Conservation (phyloP, 2,888 invertebrate species). For the Lithophane socia region DNA sequence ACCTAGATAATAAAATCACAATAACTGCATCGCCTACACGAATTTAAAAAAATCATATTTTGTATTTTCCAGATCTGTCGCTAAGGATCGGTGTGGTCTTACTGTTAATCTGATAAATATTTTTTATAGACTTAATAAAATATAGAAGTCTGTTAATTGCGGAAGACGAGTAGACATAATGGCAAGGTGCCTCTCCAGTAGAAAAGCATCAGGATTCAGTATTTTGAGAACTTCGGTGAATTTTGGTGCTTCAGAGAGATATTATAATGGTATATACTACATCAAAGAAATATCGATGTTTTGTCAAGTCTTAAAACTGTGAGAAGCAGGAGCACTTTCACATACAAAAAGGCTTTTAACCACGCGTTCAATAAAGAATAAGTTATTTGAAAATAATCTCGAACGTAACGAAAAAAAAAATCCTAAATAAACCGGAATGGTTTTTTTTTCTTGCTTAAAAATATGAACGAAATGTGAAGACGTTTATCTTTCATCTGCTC, state of each 20-base stretch:
- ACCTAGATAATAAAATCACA: slow-evolving; percentile 34
- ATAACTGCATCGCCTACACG: slow-evolving; percentile 44
- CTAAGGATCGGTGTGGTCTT: background rate
- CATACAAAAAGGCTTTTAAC: no score
- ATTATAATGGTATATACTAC: background rate
- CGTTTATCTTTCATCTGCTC: background rate
- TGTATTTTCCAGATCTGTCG: slow-evolving; percentile 21
- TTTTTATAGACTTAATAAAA: slow-evolving; percentile 49
- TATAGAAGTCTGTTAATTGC: slow-evolving; percentile 38
- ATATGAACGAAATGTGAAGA: background rate
- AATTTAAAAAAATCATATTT: background rate
- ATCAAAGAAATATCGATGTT: no score
- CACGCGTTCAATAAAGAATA: no score
- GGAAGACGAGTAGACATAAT: slow-evolving; percentile 30
- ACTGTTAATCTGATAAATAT: slow-evolving; percentile 18
- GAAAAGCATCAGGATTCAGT: slow-evolving; percentile 2
- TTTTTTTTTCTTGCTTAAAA: background rate
- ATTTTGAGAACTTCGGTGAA: no score
- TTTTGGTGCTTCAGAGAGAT: no score
- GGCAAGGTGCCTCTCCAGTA: background rate
- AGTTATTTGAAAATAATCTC: no score
- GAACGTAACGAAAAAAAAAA: no score
- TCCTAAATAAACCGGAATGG: no score
- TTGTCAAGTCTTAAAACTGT: no score
- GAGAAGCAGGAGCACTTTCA: no score